Evolutionary conservation across 2,113 vertebrate species (phyloP).

Genomic region (Ailurus styani): DNA sequence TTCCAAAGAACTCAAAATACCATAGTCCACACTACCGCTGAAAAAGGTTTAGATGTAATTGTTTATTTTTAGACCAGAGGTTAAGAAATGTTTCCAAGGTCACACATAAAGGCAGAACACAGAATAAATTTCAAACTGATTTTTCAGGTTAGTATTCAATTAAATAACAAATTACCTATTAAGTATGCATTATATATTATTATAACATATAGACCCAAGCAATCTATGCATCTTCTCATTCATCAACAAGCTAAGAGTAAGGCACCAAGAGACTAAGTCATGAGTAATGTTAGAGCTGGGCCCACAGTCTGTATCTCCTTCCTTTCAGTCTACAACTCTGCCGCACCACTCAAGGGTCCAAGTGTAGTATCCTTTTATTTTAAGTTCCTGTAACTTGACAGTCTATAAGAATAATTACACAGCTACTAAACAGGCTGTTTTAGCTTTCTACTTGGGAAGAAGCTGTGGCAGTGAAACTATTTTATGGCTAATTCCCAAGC

Average conservation of each 20-base stretch:
- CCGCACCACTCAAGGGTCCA: neutral
- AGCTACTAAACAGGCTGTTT: conserved; percentile 1
- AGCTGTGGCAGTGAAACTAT: neutral
- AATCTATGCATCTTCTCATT: conserved; percentile 24
- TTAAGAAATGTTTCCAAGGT: conserved; percentile 50
- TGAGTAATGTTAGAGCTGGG: neutral
- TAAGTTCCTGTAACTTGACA: conserved; percentile 25
- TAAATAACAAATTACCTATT: conserved; percentile 22
- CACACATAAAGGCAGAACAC: conserved; percentile 17
- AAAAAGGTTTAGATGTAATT: conserved; percentile 11
- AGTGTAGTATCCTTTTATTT: neutral
- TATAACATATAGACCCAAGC: neutral
- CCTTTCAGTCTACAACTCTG: neutral
- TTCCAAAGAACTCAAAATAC: conserved; percentile 46
- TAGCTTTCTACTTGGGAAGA: conserved; percentile 2
- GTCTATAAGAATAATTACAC: neutral
- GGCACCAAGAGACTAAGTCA: neutral
- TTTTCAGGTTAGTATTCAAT: conserved; percentile 23
- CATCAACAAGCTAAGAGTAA: conserved; percentile 33
- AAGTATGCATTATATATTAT: neutral
- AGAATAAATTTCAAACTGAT: conserved; percentile 18
- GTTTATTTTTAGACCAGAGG: conserved; percentile 42
- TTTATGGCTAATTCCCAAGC: conserved; percentile 43
- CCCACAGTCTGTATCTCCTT: neutral
- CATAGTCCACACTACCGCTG: neutral